Evolutionary conservation across 2,113 vertebrate species (phyloP).

Genomic region (Himantopus leucocephalus): DNA sequence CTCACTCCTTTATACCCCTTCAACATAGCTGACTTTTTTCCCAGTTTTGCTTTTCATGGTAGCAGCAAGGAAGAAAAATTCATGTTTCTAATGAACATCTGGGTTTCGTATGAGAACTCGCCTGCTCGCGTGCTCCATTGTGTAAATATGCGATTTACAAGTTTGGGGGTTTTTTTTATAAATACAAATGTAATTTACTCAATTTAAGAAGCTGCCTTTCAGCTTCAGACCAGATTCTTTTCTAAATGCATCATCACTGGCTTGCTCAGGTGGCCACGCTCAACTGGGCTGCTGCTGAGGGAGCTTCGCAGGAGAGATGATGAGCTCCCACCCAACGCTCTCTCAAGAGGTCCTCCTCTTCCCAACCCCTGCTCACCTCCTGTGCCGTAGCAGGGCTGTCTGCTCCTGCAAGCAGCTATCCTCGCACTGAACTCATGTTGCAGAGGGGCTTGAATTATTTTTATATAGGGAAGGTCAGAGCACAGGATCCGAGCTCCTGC

Average conservation of each 20-base stretch:
- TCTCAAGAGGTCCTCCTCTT: neutral
- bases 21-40: neutral
- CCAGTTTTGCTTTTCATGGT: neutral
- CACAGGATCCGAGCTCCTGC: neutral
- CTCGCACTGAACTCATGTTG: fast-evolving
- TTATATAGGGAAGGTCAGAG: neutral
- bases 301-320: neutral
- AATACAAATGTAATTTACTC: neutral
- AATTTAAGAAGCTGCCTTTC: neutral
- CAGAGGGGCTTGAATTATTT: neutral
- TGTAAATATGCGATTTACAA: slow-evolving; percentile 16
- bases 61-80: neutral
- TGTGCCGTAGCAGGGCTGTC: fast-evolving
- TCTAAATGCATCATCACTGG: neutral
- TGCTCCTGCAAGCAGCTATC: neutral
- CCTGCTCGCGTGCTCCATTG: slow-evolving; percentile 5
- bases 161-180: neutral
- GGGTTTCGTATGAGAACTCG: neutral
- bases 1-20: neutral
- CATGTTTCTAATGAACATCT: slow-evolving; percentile 34
- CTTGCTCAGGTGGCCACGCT: neutral
- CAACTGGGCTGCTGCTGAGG: neutral
- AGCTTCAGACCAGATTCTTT: neutral
- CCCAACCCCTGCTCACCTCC: neutral
- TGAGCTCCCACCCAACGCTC: neutral